phyloP scores from a whole-genome alignment of 2,888 invertebrate species.

The Mesopsocus fuscifrons region DNA sequence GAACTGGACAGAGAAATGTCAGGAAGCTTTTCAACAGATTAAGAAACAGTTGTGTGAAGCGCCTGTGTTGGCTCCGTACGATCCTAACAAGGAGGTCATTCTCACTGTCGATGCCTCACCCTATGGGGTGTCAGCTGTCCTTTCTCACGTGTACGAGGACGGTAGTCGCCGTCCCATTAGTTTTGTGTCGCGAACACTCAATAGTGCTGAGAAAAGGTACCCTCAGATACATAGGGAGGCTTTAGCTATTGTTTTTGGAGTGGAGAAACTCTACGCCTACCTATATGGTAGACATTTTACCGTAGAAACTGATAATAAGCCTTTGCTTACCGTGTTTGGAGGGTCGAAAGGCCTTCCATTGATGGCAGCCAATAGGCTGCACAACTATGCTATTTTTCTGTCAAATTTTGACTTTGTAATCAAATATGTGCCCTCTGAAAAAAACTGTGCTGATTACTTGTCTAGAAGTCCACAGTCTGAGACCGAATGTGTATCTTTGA shows the following conservation, averaged over 20 bases:
- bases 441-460: no score
- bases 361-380: slow-evolving; percentile 16
- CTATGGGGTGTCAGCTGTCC: background rate
- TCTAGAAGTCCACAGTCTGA: no score
- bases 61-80: background rate
- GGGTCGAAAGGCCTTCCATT: slow-evolving; percentile 16
- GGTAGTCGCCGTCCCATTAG: background rate
- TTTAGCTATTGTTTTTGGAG: slow-evolving; percentile 11
- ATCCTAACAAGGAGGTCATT: background rate
- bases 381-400: slow-evolving; percentile 17
- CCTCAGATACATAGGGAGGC: slow-evolving; percentile 3
- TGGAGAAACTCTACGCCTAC: slow-evolving; percentile 16
- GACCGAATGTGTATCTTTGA: no score
- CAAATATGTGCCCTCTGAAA: no score
- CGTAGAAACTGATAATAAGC: slow-evolving; percentile 16
- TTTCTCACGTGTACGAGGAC: slow-evolving; percentile 6
- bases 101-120: background rate
- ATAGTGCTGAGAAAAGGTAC: background rate
- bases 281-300: slow-evolving; percentile 16
- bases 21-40: background rate
- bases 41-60: background rate
- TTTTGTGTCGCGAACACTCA: background rate
- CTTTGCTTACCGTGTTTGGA: slow-evolving; percentile 16
- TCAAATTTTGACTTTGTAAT: slow-evolving; percentile 16
- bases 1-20: background rate